Percentiles rank a stretch among this genome's conserved stretches.
These are phyloP conservation scores for Hymenochirus boettgeri DNA, from an alignment of 2,113 vertebrate genomes.

Conservation along the genomic window DNA sequence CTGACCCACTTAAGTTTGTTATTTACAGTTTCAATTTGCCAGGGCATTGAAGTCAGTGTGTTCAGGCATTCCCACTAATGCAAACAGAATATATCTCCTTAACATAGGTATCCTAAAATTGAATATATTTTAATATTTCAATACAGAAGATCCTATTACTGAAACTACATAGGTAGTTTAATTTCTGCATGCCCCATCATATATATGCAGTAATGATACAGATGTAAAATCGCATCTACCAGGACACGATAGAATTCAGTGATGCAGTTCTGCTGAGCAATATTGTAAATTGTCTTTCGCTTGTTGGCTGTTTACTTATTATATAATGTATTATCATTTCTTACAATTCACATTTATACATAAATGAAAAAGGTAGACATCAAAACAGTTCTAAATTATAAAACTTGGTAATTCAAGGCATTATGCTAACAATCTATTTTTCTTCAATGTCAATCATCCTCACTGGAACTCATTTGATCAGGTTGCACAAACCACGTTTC, in stretches of 20 bases:
- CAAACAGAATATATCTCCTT: background rate
- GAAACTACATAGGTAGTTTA: background rate
- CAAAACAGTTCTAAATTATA: no score
- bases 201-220: background rate
- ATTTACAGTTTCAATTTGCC: constrained; percentile 10
- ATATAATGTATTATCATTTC: no score
- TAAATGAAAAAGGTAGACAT: no score
- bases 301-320: background rate
- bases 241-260: background rate
- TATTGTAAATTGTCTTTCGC: background rate
- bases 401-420: no score
- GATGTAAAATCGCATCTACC: background rate
- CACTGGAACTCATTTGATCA: no score
- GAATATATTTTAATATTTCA: background rate
- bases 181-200: background rate
- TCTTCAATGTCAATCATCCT: no score
- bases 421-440: no score
- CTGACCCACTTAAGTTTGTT: constrained; percentile 21
- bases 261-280: background rate
- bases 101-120: no score
- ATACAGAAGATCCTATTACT: background rate
- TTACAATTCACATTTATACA: no score
- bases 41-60: background rate
- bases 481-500: no score
- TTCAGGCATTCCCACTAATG: background rate